These are phyloP conservation scores for Hucho hucho DNA, from an alignment of 2,113 vertebrate species.

Conservation along the genomic window DNA sequence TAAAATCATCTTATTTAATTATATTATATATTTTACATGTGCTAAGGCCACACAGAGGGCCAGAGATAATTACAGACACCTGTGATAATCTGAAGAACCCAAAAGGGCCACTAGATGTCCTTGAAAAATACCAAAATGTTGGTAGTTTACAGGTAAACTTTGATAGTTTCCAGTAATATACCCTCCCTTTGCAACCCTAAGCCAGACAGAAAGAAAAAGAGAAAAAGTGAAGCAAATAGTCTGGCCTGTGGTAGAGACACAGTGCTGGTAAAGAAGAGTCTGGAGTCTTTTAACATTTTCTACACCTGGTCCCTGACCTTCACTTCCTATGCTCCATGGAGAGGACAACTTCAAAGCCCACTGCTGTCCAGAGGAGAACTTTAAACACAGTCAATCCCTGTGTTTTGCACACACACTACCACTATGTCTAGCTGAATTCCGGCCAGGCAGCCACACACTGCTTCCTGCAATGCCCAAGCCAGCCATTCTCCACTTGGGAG, in stretches of 20 bases:
- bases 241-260: background rate
- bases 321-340: slow-evolving; percentile 22
- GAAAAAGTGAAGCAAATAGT: background rate
- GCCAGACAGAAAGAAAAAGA: background rate
- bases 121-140: too few species aligned
- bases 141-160: too few species aligned
- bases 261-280: slow-evolving; percentile 17
- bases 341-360: slow-evolving; percentile 53
- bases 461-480: background rate
- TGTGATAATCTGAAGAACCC: too few species aligned
- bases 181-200: too few species aligned
- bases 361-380: slow-evolving; percentile 6
- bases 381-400: slow-evolving; percentile 29
- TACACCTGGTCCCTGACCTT: slow-evolving; percentile 52
- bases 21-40: too few species aligned
- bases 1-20: too few species aligned
- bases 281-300: slow-evolving; percentile 50
- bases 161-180: too few species aligned
- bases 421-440: background rate
- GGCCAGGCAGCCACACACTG: background rate
- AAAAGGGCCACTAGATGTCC: too few species aligned
- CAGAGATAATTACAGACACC: too few species aligned
- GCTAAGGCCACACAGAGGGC: too few species aligned
- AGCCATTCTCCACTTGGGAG: background rate
- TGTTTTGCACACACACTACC: background rate